These are phyloP conservation scores for Orthosia gothica DNA, from an alignment of 2,888 invertebrate species.

Conservation along the genomic window DNA sequence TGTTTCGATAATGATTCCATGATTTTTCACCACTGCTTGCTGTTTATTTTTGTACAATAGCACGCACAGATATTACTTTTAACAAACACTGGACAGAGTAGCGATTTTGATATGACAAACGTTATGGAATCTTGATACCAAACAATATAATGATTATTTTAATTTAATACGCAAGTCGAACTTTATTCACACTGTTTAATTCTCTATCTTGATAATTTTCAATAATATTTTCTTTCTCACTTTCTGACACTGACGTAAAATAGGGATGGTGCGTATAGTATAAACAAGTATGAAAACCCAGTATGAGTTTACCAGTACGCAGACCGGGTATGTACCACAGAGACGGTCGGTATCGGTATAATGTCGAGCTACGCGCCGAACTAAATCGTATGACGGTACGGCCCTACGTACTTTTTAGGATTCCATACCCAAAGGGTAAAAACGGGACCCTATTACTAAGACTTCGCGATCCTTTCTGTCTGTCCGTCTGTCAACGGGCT, in stretches of 20 bases:
- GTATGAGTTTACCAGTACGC: no score
- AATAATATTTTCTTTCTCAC: slow-evolving; percentile 27
- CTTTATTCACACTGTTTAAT: not conserved
- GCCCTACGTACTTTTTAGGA: no score
- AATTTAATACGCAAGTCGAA: not conserved
- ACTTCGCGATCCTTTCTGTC: no score
- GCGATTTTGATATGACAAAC: not conserved
- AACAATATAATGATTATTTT: not conserved
- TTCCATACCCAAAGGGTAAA: no score
- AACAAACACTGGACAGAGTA: not conserved
- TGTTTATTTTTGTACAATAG: not conserved
- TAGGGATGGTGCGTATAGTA: no score
- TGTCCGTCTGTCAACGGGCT: no score
- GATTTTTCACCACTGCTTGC: slow-evolving; percentile 24
- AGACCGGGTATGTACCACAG: no score
- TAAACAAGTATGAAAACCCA: no score
- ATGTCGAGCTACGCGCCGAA: no score
- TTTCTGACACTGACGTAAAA: not conserved
- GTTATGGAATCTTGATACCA: not conserved
- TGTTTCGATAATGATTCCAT: slow-evolving; percentile 90
- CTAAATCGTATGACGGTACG: no score
- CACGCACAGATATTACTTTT: not conserved
- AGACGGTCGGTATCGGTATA: no score
- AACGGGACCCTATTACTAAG: no score
- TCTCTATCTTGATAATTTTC: slow-evolving; percentile 5